phyloP scores from a whole-genome alignment of 2,797 vertebrate species.

The Gambelia wislizenii region DNA sequence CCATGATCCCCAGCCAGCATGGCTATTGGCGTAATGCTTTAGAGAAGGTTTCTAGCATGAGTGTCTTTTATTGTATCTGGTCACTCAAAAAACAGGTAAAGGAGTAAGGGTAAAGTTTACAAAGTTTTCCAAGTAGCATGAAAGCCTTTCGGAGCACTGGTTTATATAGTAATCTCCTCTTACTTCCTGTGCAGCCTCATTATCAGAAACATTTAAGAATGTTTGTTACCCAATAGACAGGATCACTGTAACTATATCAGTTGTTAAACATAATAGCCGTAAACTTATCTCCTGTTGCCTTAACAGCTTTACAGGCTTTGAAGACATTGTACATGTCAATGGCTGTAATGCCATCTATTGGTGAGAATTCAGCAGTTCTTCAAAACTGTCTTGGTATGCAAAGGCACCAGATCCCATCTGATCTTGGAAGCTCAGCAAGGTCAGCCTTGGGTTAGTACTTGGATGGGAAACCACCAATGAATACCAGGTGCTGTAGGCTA shows the following conservation, averaged over 20 bases:
- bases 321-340: neutral
- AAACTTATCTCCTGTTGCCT: neutral
- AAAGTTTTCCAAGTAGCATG: neutral
- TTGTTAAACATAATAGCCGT: slow-evolving; percentile 2
- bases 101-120: too few species aligned
- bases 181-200: neutral
- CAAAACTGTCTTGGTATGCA: neutral
- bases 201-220: neutral
- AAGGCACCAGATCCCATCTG: too few species aligned
- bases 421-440: too few species aligned
- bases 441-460: too few species aligned
- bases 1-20: neutral
- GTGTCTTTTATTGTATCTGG: neutral
- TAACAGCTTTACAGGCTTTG: neutral
- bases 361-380: slow-evolving; percentile 21
- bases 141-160: neutral
- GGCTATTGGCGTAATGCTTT: neutral
- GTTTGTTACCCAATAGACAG: neutral
- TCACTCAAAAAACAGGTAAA: neutral
- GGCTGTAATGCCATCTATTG: slow-evolving; percentile 64
- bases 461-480: too few species aligned
- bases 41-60: neutral
- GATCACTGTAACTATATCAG: neutral
- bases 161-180: neutral
- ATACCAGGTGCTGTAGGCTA: too few species aligned